Evolutionary conservation across 1,140 invertebrate species (phyloP), one percentile per base, ranked within the genome.

Genomic region (Ips nitidus): DNA sequence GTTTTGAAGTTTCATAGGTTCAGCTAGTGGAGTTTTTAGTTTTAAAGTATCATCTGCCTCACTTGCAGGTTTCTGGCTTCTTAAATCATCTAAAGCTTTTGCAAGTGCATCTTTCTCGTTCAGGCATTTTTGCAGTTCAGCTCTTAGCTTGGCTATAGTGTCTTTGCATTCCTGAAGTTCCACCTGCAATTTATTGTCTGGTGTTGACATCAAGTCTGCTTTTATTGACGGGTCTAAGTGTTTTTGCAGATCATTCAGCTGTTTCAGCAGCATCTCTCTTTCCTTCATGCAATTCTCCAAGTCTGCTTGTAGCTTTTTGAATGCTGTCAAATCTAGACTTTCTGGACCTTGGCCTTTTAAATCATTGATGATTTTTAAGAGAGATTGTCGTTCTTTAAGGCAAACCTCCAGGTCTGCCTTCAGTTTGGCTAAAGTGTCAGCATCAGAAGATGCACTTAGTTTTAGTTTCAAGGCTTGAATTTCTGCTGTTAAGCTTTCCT

Each of bases 401-500:
- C 64, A 66, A 22, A 22, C 22, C 22, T 22, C 22, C 22, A 22
- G 22, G 22, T 22, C 22, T 2, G 41, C 38, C 4, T 71, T 58
- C 3, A 69, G 59, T 22, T 70, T 64, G 7, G 43, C 38, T 4
- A 68, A 41, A n/a, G 56, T 37, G 4, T 68, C 66, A 52, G 5
- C 38, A 52, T 68, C 66, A 7, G 52, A 39, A 37, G 72, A 68
- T 50, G 55, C 57, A 42, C 4, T 40, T 2, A 55, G 7, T 69
- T 76, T 64, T 8, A 76, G 60, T 22, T 66, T 52, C 38, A 55
- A 37, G 71, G 67, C 6, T 79, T 62, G 52, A 76, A 71, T 67
- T 71, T 55, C 68, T 76, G 72, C 52, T 52, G 76, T 71, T 52
- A 78, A 22, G 6, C 45, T 55, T 56, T 74, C 67, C 53, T 77